Evolutionary conservation across 2,797 vertebrate genomes (phyloP), one percentile per base, ranked within the genome.

Genomic region (Vespertilio murinus): DNA sequence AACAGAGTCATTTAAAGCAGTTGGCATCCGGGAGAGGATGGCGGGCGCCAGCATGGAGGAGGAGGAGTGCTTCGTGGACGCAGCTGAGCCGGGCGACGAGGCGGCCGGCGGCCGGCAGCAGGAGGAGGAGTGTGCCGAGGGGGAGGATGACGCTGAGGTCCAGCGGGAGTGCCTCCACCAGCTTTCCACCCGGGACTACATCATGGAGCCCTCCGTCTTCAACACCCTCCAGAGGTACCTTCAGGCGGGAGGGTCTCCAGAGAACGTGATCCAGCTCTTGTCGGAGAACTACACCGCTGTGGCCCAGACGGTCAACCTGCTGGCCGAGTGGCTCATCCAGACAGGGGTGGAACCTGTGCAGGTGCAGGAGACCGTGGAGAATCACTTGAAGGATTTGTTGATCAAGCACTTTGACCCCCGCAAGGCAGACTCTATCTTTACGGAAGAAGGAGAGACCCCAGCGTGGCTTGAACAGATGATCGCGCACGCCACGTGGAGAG

Each of bases 401-500:
- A 99, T 99, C 97, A 99, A 99, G 97, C 99, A 99, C 97, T 99
- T 99, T 92, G 99, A 99, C 97, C 99, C 99, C 65, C 99, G 99
- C 97, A 99, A 99, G 97, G 99, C 99, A 42, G 99, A 99, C 97
- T 99, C 99, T 81, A 99, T 99, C 97, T 99, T 99, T 91, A 99
- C 99, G 18, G 99, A 99, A 23, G 99, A 99, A 97, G 99, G 99
- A 98, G 99, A 99, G 99, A 99, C 99, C 38, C 99, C 99, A 61
- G 99, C 99, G 1, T 99, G 99, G 99, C 98, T 99, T 28, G 99
- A 99, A 94, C 99, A 99, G 97, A 99, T 99, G 99, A 99, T 99
- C 3, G 99, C 99, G 4, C 99, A 99, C 95, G 99, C 99, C 0
- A 99, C 99, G 0, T 99, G 99, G 99, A 98, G 99, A 97, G 99